Conservation (phyloP, 2,888 invertebrate genomes). For the Chalcis sispes region DNA sequence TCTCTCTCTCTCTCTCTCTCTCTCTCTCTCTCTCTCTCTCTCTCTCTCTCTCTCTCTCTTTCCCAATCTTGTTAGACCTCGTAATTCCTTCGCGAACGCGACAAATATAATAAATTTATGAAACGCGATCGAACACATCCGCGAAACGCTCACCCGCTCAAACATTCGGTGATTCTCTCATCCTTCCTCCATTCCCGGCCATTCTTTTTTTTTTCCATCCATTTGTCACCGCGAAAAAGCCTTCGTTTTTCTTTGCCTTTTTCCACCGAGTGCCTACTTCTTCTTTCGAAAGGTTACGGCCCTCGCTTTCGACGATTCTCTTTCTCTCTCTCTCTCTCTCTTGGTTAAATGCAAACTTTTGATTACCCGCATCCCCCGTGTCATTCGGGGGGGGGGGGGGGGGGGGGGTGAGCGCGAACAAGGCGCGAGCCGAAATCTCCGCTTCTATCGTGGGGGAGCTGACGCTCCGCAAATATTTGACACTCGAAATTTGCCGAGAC, state of each 20-base stretch:
- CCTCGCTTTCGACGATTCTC: neutral
- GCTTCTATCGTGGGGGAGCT: no score
- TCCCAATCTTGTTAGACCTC: no score
- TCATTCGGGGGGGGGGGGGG: slow-evolving; percentile 59
- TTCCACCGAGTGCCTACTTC: neutral
- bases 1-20: no score
- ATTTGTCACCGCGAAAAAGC: neutral
- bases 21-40: no score
- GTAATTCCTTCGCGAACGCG: slow-evolving; percentile 41
- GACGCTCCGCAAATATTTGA: slow-evolving; percentile 69
- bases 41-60: no score
- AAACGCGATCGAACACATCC: slow-evolving; percentile 16
- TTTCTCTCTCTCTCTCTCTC: neutral
- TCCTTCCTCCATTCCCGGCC: neutral
- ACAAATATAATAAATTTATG: slow-evolving; percentile 51
- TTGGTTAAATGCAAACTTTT: slow-evolving; percentile 65
- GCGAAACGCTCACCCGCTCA: slow-evolving; percentile 20
- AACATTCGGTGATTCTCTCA: slow-evolving; percentile 27
- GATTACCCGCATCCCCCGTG: slow-evolving; percentile 72
- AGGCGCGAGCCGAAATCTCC: slow-evolving; percentile 22
- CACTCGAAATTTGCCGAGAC: slow-evolving; percentile 61
- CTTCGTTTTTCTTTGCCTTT: neutral
- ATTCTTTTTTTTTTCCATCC: neutral
- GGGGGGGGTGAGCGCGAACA: slow-evolving; percentile 16
- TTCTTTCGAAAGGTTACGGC: neutral